These are phyloP conservation scores for Magallana gigas DNA, from an alignment of 1,140 invertebrate species.

Conservation along the genomic window DNA sequence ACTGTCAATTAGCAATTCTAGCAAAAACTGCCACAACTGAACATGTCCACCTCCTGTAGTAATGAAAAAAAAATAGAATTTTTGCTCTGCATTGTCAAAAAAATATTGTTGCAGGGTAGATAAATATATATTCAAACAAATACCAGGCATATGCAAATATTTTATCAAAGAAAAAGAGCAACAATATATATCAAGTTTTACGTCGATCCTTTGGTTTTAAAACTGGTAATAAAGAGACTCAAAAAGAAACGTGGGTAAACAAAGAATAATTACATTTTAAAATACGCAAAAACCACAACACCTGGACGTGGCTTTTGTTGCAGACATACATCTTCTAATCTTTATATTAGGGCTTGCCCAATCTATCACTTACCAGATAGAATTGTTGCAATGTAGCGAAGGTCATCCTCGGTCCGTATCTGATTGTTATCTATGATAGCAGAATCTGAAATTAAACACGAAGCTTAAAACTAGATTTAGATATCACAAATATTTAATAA, in stretches of 20 bases:
- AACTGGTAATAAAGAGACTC: too few species aligned
- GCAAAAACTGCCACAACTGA: constrained; percentile 98
- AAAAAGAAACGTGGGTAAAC: too few species aligned
- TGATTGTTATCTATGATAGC: background rate
- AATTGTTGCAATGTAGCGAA: constrained; percentile 22
- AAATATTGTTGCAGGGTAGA: too few species aligned
- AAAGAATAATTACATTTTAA: too few species aligned
- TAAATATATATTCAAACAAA: too few species aligned
- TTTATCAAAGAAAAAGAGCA: too few species aligned
- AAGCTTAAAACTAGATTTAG: too few species aligned
- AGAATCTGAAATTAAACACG: background rate
- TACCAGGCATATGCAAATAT: too few species aligned
- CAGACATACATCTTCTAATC: background rate
- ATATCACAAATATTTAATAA: too few species aligned
- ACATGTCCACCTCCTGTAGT: constrained; percentile 94
- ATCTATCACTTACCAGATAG: constrained; percentile 1
- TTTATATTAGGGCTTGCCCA: background rate
- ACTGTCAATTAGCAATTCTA: constrained; percentile 94
- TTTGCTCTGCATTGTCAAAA: background rate
- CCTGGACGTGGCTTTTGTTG: background rate
- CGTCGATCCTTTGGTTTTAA: too few species aligned
- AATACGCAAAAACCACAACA: background rate
- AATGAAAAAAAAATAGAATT: background rate
- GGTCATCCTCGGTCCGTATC: background rate
- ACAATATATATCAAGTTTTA: too few species aligned